A percentile compares a stretch with the other conserved stretches of the same genome.
These are phyloP conservation scores for Tetragonula clypearis DNA, from an alignment of 1,140 invertebrate species.

Conservation along the genomic window DNA sequence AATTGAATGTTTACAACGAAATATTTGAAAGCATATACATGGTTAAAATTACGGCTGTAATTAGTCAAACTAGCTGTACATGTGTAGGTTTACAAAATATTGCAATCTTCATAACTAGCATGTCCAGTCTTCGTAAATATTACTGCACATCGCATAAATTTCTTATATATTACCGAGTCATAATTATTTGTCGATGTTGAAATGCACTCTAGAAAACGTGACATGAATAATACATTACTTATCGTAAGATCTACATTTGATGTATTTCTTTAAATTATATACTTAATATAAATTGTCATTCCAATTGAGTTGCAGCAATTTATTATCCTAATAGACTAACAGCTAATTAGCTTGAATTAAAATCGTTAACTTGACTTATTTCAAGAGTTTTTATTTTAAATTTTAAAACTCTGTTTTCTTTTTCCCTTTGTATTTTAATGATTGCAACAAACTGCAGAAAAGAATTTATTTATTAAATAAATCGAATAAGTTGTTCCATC, in stretches of 20 bases:
- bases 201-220: constrained; percentile 32
- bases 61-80: constrained; percentile 50
- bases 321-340: constrained; percentile 31
- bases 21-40: constrained; percentile 39
- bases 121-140: constrained; percentile 42
- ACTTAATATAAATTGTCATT: constrained; percentile 19
- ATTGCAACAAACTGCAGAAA: constrained; percentile 25
- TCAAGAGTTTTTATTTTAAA: constrained; percentile 1
- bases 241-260: constrained; percentile 27
- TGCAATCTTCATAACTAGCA: constrained; percentile 32
- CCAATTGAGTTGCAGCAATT: constrained; percentile 26
- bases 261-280: constrained; percentile 29
- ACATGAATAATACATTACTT: constrained; percentile 6
- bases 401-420: neutral
- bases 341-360: constrained; percentile 25
- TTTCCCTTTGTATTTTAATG: constrained; percentile 1
- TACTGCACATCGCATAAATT: constrained; percentile 19
- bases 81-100: constrained; percentile 58
- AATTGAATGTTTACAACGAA: constrained; percentile 10
- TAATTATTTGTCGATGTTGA: constrained; percentile 19
- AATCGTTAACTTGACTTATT: constrained; percentile 9
- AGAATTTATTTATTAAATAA: constrained; percentile 39
- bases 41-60: constrained; percentile 45
- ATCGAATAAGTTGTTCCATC: constrained; percentile 34
- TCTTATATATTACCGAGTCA: constrained; percentile 21